phyloP scores from a whole-genome alignment of 1,140 invertebrate species.

The Hycleus phaleratus region DNA sequence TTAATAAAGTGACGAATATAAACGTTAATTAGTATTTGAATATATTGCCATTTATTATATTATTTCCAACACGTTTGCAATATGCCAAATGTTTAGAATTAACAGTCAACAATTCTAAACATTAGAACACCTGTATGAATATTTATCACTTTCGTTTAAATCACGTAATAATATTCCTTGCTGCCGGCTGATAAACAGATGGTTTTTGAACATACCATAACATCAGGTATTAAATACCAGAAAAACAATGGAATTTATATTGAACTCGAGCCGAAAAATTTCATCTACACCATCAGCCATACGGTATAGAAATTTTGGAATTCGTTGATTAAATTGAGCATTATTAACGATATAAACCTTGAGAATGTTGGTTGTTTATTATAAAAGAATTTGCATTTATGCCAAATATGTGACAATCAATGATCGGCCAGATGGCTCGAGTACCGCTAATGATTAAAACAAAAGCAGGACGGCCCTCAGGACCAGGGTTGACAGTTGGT shows the following conservation, averaged over 20 bases:
- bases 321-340: too few species aligned
- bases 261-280: too few species aligned
- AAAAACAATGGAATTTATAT: too few species aligned
- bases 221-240: too few species aligned
- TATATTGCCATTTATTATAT: not conserved
- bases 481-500: slow-evolving; percentile 11
- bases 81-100: slow-evolving; percentile 14
- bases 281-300: too few species aligned
- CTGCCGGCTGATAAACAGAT: slow-evolving; percentile 3
- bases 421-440: slow-evolving; percentile 12
- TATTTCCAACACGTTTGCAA: slow-evolving; percentile 12
- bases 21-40: too few species aligned
- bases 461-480: slow-evolving; percentile 3
- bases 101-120: slow-evolving; percentile 11
- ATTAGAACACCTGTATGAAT: slow-evolving; percentile 14
- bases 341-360: too few species aligned
- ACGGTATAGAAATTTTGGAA: too few species aligned
- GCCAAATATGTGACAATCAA: slow-evolving; percentile 5
- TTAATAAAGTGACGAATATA: too few species aligned
- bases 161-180: slow-evolving; percentile 9
- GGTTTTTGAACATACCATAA: not conserved
- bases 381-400: slow-evolving; percentile 2
- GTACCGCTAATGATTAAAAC: slow-evolving; percentile 13
- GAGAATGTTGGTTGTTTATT: too few species aligned
- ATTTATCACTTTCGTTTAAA: slow-evolving; percentile 15